phyloP scores from a whole-genome alignment of 2,113 vertebrate genomes.

The Alethe diademata region DNA sequence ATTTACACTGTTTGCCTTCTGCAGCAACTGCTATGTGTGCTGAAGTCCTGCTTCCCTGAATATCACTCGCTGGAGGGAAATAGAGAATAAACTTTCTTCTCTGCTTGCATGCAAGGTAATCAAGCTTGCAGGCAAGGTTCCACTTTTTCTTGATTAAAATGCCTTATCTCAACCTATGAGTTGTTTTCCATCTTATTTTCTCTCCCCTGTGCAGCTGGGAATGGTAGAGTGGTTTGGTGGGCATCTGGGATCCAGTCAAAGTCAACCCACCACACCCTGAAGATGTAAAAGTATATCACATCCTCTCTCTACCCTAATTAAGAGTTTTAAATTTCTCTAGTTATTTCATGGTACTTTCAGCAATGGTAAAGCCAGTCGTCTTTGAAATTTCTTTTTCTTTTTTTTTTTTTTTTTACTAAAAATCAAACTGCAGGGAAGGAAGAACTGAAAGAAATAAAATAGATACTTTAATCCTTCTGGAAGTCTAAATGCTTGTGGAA shows the following conservation, averaged over 20 bases:
- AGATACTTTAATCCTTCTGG: neutral
- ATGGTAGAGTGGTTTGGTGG: neutral
- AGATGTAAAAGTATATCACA: neutral
- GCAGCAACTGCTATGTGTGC: fast-evolving
- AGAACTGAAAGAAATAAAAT: neutral
- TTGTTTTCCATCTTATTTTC: neutral
- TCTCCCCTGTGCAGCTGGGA: neutral
- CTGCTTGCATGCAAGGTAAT: neutral
- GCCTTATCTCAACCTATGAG: neutral
- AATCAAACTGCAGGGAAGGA: neutral
- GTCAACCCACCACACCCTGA: neutral
- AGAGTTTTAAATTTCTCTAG: neutral
- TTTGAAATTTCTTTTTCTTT: neutral
- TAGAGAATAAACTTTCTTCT: neutral
- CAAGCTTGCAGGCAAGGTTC: neutral
- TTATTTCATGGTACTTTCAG: neutral
- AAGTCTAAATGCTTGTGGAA: neutral
- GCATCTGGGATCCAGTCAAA: neutral
- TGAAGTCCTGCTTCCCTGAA: neutral
- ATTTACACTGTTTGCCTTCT: neutral
- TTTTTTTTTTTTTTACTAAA: neutral
- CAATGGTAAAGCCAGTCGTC: neutral
- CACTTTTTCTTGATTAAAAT: neutral
- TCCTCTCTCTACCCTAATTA: neutral
- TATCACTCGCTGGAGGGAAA: fast-evolving